Percentiles rank a stretch among this genome's conserved stretches.
Evolutionary conservation across 2,113 vertebrate genomes (phyloP).

Genomic region (Cyrtonyx montezumae): DNA sequence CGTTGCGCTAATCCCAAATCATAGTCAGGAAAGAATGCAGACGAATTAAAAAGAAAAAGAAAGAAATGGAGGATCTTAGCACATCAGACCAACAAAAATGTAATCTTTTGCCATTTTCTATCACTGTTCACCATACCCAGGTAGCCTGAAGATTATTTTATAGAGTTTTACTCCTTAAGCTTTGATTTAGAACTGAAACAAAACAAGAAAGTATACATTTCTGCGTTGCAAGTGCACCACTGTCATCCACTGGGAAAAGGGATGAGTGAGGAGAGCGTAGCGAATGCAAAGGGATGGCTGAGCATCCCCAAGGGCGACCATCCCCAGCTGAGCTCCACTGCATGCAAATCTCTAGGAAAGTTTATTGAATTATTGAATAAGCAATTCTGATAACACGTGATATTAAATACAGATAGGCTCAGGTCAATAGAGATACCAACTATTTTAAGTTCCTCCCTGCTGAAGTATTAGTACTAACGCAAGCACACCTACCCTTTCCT

Average conservation of each 20-base stretch:
- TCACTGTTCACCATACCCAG: neutral
- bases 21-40: neutral
- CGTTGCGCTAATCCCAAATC: neutral
- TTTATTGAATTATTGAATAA: slow-evolving; percentile 91
- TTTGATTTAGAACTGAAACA: neutral
- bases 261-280: neutral
- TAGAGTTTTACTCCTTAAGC: neutral
- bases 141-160: neutral
- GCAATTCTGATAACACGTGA: slow-evolving; percentile 82
- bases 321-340: neutral
- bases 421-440: neutral
- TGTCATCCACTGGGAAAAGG: neutral
- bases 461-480: neutral
- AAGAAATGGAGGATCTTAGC: neutral
- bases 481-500: neutral
- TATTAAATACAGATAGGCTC: slow-evolving; percentile 80
- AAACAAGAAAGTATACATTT: neutral
- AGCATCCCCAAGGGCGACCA: slow-evolving; percentile 32
- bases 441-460: neutral
- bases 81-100: neutral
- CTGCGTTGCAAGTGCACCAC: neutral
- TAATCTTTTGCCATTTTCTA: neutral
- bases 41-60: neutral
- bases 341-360: slow-evolving; percentile 56
- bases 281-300: neutral